phyloP scores from a whole-genome alignment of 2,113 vertebrate genomes.

The Mola mola region DNA sequence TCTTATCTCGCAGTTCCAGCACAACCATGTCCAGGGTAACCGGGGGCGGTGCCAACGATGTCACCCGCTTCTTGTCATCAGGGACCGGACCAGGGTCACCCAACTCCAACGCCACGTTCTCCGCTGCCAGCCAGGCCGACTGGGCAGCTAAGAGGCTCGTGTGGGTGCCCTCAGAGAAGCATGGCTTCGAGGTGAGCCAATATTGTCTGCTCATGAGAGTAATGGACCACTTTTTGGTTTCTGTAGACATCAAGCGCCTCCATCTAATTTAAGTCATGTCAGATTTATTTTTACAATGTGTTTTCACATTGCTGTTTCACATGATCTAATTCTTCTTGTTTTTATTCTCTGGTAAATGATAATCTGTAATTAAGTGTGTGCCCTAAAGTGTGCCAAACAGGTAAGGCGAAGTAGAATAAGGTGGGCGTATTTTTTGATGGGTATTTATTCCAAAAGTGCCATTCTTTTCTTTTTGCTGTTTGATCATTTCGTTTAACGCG shows the following conservation, averaged over 20 bases:
- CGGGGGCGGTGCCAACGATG: slow-evolving; percentile 78
- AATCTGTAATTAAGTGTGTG: slow-evolving; percentile 40
- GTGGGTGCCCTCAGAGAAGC: slow-evolving; percentile 86
- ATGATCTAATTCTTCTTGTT: slow-evolving; percentile 13
- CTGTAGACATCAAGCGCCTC: slow-evolving; percentile 5
- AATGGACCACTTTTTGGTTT: not conserved
- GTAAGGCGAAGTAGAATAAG: slow-evolving; percentile 29
- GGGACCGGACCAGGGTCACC: slow-evolving; percentile 74
- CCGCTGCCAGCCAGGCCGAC: slow-evolving; percentile 84
- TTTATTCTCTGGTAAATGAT: slow-evolving; percentile 50
- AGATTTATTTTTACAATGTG: slow-evolving; percentile 1
- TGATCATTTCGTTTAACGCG: not conserved
- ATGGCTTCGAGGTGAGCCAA: slow-evolving; percentile 83
- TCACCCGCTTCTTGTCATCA: slow-evolving; percentile 79
- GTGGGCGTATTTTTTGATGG: slow-evolving; percentile 16
- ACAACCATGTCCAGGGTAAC: slow-evolving; percentile 79
- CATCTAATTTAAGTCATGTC: not conserved
- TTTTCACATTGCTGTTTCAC: slow-evolving; percentile 16
- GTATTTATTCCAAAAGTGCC: not conserved
- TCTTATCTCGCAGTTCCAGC: slow-evolving; percentile 57
- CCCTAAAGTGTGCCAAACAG: slow-evolving; percentile 60
- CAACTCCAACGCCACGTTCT: slow-evolving; percentile 60
- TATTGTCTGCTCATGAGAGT: not conserved
- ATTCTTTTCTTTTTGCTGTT: not conserved
- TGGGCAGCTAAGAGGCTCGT: slow-evolving; percentile 85